A percentile compares a stretch with the other conserved stretches of the same genome.
Evolutionary conservation across 2,113 vertebrate species (phyloP).

Genomic region (Daboia siamensis): DNA sequence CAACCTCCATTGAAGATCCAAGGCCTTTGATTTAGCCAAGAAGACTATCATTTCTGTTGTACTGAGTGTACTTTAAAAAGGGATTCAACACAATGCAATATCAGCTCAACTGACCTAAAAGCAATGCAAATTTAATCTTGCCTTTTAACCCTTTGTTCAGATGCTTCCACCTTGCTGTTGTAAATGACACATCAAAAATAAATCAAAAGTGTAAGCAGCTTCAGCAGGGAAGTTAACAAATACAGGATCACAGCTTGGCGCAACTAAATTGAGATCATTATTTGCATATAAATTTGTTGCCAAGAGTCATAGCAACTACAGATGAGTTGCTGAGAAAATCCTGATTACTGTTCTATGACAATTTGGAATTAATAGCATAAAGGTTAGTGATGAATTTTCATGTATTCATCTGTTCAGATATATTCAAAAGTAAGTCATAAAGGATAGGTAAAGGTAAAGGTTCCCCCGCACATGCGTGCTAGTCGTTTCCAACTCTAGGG

Average conservation of each 20-base stretch:
- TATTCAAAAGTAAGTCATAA: not conserved
- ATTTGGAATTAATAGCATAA: not conserved
- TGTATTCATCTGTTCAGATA: not conserved
- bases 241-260: accelerated
- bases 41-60: not conserved
- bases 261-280: conserved; percentile 20
- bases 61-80: conserved; percentile 20
- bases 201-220: conserved; percentile 31
- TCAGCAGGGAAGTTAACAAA: conserved; percentile 18
- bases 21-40: conserved; percentile 12
- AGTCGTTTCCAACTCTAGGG: too few relatives aligned
- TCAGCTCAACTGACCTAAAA: conserved; percentile 32
- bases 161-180: conserved; percentile 29
- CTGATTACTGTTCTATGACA: conserved; percentile 3
- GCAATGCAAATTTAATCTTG: conserved; percentile 25
- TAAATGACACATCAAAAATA: conserved; percentile 38
- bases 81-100: not conserved
- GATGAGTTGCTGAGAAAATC: not conserved
- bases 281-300: conserved; percentile 8
- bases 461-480: too few relatives aligned
- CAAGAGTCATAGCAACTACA: not conserved
- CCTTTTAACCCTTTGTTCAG: conserved; percentile 43
- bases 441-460: too few relatives aligned
- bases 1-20: conserved; percentile 19
- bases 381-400: not conserved